Evolutionary conservation across 1,140 invertebrate genomes (phyloP).

Genomic region (Bilobella aurantiaca): DNA sequence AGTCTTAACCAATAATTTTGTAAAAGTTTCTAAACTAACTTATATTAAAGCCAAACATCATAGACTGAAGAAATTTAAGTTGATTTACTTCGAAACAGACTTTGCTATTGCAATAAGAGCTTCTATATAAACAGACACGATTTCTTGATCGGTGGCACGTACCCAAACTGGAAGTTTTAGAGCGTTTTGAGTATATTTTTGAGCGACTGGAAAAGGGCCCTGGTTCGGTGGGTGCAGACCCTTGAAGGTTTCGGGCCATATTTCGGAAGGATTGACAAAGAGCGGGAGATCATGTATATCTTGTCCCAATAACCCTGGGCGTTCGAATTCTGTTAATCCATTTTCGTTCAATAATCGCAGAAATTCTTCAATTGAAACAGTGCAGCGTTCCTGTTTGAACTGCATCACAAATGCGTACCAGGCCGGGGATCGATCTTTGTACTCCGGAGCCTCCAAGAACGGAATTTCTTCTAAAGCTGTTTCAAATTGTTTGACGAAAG

Average conservation of each 20-base stretch:
- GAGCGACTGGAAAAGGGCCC: not conserved
- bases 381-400: not conserved
- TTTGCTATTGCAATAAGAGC: not conserved
- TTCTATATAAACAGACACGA: not conserved
- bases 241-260: not conserved
- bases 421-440: not conserved
- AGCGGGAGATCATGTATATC: not conserved
- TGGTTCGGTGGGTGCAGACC: not conserved
- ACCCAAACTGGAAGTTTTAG: not conserved
- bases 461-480: not conserved
- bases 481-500: not conserved
- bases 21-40: too few species aligned
- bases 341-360: not conserved
- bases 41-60: too few species aligned
- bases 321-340: not conserved
- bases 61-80: conserved; percentile 13
- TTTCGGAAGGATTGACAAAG: not conserved
- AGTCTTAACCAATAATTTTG: too few species aligned
- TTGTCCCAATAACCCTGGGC: not conserved
- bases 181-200: not conserved
- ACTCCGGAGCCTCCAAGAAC: not conserved
- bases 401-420: not conserved
- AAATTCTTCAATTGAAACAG: not conserved
- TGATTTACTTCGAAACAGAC: not conserved
- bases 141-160: not conserved